Base-by-base conservation (phyloP, 1,140 invertebrate genomes). In the Drosophila athabasca region DNA sequence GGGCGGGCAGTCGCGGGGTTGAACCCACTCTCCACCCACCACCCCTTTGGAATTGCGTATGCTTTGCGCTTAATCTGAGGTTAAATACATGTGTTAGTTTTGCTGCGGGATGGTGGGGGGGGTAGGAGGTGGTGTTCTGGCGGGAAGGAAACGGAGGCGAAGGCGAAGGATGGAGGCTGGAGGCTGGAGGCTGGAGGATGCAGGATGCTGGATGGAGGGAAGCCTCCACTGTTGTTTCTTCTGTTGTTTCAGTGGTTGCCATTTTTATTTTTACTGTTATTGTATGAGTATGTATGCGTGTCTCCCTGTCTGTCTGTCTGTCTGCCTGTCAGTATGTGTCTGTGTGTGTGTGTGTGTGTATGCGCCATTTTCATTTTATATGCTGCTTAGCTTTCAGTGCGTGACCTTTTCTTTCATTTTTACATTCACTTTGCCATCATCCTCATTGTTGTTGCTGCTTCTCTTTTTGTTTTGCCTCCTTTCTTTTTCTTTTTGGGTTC, bases 331-430 rank as follows among this genome's bases (percentile, higher is more conserved):
- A 58, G 54, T 19, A 19, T 43, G 13, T 54, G 44, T 67, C 41
- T 35, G 55, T 53, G 48, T 53, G 35, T 22, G 50, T 43, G 13
- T 54, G 41, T 67, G 64, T 73, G 59, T 82, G 57, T 67, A 58
- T 82, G 74, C 74, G 74, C 73, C 75, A 77, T 77, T 77, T 88
- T 76, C 72, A 83, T 76, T 85, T 85, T 76, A 88, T 79, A 88
- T 88, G 83, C 83, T 87, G 79, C 83, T 87, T 87, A 88, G 83
- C 83, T 82, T 71, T 88, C 67, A 75, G 83, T 88, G 83, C 83
- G 79, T 84, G 83, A 88, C 83, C 83, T 88, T 88, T 88, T 88
- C 83, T 83, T 89, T 83, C 68, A 83, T 73, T 88, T 88, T 76
- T 75, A 78, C 79, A 78, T 75, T 82, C 70, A 74, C 70, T 26